These are phyloP conservation scores for Petrocephalus zakoni DNA, from an alignment of 2,113 vertebrate species.

Conservation along the genomic window DNA sequence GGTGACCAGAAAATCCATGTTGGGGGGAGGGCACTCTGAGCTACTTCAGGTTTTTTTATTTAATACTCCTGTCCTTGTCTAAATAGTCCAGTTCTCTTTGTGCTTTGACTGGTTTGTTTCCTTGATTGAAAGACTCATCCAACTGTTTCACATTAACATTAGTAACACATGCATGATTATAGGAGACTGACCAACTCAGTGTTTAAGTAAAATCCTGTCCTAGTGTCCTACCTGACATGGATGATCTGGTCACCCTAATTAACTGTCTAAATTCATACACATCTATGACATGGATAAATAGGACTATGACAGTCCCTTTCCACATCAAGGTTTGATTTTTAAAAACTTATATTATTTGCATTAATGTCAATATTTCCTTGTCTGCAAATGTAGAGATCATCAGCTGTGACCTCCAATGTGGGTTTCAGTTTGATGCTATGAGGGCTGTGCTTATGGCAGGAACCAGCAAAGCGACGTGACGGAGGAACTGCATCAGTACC, in stretches of 20 bases:
- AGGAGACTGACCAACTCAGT: background rate
- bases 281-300: background rate
- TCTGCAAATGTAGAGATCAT: background rate
- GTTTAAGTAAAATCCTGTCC: background rate
- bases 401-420: background rate
- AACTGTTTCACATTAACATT: too few species aligned
- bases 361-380: background rate
- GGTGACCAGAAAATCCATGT: background rate
- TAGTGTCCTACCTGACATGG: background rate
- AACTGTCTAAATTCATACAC: background rate
- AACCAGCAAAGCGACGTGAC: background rate
- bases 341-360: background rate
- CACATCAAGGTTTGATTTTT: background rate
- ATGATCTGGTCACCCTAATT: background rate
- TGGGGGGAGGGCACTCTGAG: background rate
- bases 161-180: background rate
- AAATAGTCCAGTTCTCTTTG: too few species aligned
- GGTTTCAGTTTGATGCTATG: background rate
- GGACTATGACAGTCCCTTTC: background rate
- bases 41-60: background rate
- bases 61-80: too few species aligned
- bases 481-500: conserved; percentile 54
- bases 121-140: too few species aligned
- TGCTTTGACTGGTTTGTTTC: too few species aligned
- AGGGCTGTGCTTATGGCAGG: background rate